Evolutionary conservation across 2,797 vertebrate genomes (phyloP).

Genomic region (Takifugu ocellatus): DNA sequence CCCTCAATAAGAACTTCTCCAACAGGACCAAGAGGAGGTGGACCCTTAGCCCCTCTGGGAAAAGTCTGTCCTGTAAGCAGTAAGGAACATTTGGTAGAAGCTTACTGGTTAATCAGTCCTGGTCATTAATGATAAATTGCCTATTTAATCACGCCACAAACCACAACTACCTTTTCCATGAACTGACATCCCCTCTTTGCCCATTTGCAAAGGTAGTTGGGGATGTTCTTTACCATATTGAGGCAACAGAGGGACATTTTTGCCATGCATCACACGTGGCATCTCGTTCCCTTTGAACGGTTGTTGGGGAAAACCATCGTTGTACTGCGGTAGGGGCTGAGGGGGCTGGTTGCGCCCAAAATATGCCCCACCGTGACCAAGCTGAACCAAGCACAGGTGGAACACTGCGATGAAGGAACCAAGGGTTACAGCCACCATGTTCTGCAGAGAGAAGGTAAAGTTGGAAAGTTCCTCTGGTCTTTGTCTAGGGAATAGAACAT

Average conservation of each 20-base stretch:
- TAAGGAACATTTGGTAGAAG: background rate
- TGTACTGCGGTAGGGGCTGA: constrained; percentile 87
- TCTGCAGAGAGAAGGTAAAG: constrained; percentile 35
- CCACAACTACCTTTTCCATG: constrained; percentile 83
- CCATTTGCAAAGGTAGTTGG: constrained; percentile 82
- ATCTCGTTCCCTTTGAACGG: constrained; percentile 88
- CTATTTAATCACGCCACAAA: too few relatives aligned
- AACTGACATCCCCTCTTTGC: constrained; percentile 79
- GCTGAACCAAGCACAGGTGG: constrained; percentile 71
- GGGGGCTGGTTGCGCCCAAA: constrained; percentile 88
- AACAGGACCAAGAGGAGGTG: constrained; percentile 45
- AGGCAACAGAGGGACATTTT: constrained; percentile 79
- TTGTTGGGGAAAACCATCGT: constrained; percentile 82
- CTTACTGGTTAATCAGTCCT: background rate
- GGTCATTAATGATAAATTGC: background rate
- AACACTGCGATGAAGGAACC: constrained; percentile 70
- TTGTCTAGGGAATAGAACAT: background rate
- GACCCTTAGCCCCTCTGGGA: constrained; percentile 86
- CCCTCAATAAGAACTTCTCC: constrained; percentile 80
- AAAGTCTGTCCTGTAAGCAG: constrained; percentile 71
- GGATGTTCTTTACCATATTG: constrained; percentile 88
- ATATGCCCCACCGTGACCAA: constrained; percentile 81
- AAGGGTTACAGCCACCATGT: constrained; percentile 72
- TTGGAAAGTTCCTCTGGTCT: background rate
- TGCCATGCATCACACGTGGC: constrained; percentile 81